These are phyloP conservation scores for Lagorchestes hirsutus DNA, from an alignment of 2,797 vertebrate genomes.

Conservation along the genomic window DNA sequence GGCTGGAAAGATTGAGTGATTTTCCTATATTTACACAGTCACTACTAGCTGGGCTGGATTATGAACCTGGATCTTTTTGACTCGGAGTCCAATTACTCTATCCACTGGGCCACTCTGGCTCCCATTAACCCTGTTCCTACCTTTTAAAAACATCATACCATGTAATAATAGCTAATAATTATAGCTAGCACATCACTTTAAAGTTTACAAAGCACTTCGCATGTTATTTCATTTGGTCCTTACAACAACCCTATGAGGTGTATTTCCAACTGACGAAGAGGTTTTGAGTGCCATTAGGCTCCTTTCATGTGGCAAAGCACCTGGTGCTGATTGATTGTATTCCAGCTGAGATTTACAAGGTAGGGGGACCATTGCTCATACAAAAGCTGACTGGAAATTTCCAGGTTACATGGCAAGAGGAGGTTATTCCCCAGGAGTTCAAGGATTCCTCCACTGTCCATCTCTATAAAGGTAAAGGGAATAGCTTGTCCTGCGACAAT, in stretches of 20 bases:
- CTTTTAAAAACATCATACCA: background rate
- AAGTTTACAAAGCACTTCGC: background rate
- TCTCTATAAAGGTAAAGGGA: too few species aligned
- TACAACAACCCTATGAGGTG: background rate
- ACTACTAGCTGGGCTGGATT: background rate
- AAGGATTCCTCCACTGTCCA: too few species aligned
- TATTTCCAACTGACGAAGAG: too few species aligned
- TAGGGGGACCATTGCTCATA: too few species aligned
- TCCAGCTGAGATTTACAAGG: too few species aligned
- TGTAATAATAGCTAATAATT: background rate
- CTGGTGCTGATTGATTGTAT: too few species aligned
- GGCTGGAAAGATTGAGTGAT: background rate
- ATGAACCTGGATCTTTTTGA: background rate
- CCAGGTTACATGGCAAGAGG: too few species aligned
- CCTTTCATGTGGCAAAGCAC: too few species aligned
- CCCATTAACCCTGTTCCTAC: background rate
- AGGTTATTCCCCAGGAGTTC: too few species aligned
- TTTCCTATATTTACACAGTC: background rate
- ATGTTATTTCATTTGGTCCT: background rate
- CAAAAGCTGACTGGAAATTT: too few species aligned
- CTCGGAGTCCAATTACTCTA: background rate
- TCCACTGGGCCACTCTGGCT: background rate
- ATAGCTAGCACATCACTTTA: background rate
- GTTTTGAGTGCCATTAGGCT: too few species aligned
- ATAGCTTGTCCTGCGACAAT: too few species aligned